Percentiles rank a stretch among this genome's conserved stretches.
Evolutionary conservation across 2,888 invertebrate genomes (phyloP).

Genomic region (Aelia acuminata): DNA sequence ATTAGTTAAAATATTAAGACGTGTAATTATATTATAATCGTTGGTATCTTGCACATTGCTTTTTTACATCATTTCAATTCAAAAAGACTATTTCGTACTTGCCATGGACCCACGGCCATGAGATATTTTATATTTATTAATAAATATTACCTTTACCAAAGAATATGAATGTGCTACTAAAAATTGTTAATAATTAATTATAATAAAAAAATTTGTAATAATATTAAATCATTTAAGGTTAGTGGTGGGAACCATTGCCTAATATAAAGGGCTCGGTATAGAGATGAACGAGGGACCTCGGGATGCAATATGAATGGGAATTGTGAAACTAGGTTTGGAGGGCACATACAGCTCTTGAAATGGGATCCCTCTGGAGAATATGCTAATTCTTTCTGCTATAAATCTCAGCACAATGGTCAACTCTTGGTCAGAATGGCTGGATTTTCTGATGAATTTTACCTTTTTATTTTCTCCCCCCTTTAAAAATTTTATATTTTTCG

Average conservation of each 20-base stretch:
- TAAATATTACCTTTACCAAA: too few relatives aligned
- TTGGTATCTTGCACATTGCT: too few relatives aligned
- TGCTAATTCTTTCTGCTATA: neutral
- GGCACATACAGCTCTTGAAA: neutral
- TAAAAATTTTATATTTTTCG: neutral
- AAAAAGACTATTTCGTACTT: too few relatives aligned
- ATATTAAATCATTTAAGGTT: neutral
- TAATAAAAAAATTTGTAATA: too few relatives aligned
- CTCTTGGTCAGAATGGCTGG: neutral
- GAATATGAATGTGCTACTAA: too few relatives aligned
- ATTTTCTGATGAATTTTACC: neutral
- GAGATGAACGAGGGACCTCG: neutral
- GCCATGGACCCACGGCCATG: too few relatives aligned
- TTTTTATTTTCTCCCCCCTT: neutral
- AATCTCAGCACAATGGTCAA: neutral
- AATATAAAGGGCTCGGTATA: neutral
- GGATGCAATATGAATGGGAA: conserved; percentile 7
- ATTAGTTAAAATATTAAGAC: too few relatives aligned
- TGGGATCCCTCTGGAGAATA: neutral
- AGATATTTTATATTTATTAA: too few relatives aligned
- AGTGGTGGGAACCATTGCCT: neutral
- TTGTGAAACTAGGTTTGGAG: neutral
- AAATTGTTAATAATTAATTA: too few relatives aligned
- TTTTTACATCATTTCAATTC: too few relatives aligned
- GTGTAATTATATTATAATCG: too few relatives aligned